These are phyloP conservation scores for Athene noctua DNA, from an alignment of 2,113 vertebrate species.

Conservation along the genomic window DNA sequence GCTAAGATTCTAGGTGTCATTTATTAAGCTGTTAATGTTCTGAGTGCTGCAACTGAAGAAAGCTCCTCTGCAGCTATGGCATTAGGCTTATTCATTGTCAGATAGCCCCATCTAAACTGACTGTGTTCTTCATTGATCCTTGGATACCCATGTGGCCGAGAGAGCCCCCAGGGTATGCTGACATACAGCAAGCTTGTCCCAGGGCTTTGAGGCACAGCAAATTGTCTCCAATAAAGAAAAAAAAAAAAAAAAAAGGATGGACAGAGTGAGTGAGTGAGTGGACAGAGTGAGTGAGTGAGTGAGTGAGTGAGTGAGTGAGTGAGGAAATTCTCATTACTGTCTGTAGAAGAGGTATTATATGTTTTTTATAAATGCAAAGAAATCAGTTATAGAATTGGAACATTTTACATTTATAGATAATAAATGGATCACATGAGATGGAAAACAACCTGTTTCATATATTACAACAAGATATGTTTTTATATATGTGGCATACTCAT, in stretches of 20 bases:
- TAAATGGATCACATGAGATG: not conserved
- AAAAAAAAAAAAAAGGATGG: not conserved
- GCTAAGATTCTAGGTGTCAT: not conserved
- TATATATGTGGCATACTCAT: not conserved
- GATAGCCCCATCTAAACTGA: not conserved
- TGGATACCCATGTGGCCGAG: not conserved
- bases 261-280: not conserved
- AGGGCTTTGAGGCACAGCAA: fast-evolving
- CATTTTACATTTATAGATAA: not conserved
- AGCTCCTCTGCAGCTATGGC: not conserved
- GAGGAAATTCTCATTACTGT: not conserved
- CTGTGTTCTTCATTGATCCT: not conserved
- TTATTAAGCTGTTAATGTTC: not conserved
- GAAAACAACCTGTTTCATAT: not conserved
- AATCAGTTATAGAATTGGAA: not conserved
- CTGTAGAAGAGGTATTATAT: not conserved
- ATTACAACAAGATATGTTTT: not conserved
- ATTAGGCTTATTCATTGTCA: not conserved
- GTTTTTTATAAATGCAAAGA: not conserved
- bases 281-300: not conserved
- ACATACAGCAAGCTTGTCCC: not conserved
- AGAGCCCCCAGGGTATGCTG: fast-evolving
- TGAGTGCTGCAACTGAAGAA: not conserved
- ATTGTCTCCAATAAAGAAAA: not conserved
- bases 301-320: not conserved